Conservation (phyloP, 2,888 invertebrate species). For the Euproctis similis region DNA sequence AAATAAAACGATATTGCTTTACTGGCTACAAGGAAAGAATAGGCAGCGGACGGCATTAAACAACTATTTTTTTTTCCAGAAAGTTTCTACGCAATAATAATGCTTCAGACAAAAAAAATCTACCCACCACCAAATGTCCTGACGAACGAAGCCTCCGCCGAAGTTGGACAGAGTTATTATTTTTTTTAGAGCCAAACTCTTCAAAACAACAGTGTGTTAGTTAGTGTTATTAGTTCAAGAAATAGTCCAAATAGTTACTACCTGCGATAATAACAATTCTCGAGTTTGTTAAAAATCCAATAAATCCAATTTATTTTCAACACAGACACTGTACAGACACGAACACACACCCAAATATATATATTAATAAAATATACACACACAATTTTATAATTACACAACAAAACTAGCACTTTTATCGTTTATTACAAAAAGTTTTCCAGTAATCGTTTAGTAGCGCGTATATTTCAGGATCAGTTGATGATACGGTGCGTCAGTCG, state of each 20-base stretch:
- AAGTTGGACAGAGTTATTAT: constrained; percentile 2
- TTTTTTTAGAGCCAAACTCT: background rate
- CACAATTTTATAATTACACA: constrained; percentile 8
- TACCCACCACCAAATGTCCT: constrained; percentile 44
- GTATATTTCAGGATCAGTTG: constrained; percentile 16
- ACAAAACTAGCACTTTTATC: constrained; percentile 2
- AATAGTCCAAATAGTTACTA: constrained; percentile 26
- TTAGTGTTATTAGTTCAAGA: constrained; percentile 16
- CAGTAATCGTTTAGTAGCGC: constrained; percentile 34
- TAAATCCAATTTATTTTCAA: constrained; percentile 27
- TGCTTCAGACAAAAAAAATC: constrained; percentile 46
- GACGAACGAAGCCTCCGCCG: constrained; percentile 31
- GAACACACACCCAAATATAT: constrained; percentile 1
- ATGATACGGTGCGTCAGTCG: constrained; percentile 20
- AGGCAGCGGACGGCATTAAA: constrained; percentile 48
- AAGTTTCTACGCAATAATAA: constrained; percentile 38
- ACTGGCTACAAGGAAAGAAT: constrained; percentile 47
- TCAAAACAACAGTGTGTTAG: too few species aligned
- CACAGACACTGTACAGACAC: constrained; percentile 22
- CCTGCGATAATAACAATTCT: constrained; percentile 13
- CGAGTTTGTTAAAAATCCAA: constrained; percentile 30
- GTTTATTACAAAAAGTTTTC: constrained; percentile 19
- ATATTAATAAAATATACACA: background rate
- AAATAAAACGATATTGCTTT: constrained; percentile 29
- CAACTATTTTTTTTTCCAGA: constrained; percentile 43